A percentile compares a stretch with the other conserved stretches of the same genome.
These are phyloP conservation scores for Bacillus rossius DNA, from an alignment of 1,140 invertebrate species.

Conservation along the genomic window DNA sequence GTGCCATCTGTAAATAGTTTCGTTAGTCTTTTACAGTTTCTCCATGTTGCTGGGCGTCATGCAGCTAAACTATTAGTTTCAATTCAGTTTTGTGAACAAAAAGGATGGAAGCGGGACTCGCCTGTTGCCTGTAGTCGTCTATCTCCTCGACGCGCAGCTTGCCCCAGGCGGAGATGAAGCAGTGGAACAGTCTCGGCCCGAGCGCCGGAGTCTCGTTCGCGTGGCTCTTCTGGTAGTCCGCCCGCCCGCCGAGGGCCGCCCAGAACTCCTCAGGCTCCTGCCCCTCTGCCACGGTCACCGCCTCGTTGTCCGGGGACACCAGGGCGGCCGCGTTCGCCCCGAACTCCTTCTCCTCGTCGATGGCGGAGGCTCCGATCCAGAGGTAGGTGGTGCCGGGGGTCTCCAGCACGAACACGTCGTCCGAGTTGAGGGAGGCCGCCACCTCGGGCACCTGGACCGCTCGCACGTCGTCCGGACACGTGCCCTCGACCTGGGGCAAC, in stretches of 20 bases:
- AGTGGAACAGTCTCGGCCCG: conserved; percentile 57
- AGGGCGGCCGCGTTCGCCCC: conserved; percentile 46
- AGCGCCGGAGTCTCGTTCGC: conserved; percentile 37
- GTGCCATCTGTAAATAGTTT: too few species aligned
- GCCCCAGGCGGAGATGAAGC: conserved; percentile 49
- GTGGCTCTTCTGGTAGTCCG: conserved; percentile 47
- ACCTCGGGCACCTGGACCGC: conserved; percentile 56
- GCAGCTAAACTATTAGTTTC: too few species aligned
- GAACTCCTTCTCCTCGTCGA: conserved; percentile 57
- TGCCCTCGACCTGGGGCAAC: conserved; percentile 44
- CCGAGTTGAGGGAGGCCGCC: conserved; percentile 57
- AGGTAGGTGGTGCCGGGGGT: conserved; percentile 52
- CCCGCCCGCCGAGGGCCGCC: conserved; percentile 60
- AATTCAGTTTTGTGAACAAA: too few species aligned
- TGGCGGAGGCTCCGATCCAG: conserved; percentile 65
- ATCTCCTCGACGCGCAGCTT: conserved; percentile 65
- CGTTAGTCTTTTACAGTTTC: too few species aligned
- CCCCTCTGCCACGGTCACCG: conserved; percentile 55
- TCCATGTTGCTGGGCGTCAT: too few species aligned
- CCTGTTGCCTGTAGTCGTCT: conserved; percentile 53
- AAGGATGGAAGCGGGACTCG: too few species aligned
- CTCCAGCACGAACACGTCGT: conserved; percentile 64
- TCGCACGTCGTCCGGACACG: conserved; percentile 52
- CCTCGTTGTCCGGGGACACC: conserved; percentile 49
- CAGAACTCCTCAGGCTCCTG: conserved; percentile 70